A percentile compares a stretch with the other conserved stretches of the same genome.
phyloP scores from a whole-genome alignment of 2,888 invertebrate genomes.

The Rotaria macrura region DNA sequence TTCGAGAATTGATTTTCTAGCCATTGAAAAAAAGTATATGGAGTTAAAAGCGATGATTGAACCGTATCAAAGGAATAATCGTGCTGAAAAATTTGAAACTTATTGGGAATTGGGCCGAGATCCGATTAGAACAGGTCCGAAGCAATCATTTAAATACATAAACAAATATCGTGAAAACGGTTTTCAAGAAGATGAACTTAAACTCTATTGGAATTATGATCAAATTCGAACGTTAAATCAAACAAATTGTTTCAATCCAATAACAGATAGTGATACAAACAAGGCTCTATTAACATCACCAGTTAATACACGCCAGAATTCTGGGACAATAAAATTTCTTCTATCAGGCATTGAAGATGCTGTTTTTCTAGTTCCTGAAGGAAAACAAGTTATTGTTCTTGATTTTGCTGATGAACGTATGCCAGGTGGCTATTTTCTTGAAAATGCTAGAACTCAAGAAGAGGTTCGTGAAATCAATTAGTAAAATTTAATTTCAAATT shows the following conservation, averaged over 20 bases:
- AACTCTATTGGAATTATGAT: neutral
- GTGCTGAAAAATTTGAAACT: neutral
- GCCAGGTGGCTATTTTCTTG: conserved; percentile 3
- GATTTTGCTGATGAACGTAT: conserved; percentile 19
- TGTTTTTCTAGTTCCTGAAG: neutral
- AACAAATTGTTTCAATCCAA: neutral
- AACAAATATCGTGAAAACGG: neutral
- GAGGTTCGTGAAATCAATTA: neutral
- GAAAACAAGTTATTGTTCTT: neutral
- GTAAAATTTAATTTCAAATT: no score
- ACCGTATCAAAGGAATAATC: neutral
- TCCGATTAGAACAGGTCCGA: neutral
- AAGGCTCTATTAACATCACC: neutral
- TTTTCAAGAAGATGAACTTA: neutral
- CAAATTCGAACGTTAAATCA: neutral
- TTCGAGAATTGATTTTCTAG: neutral
- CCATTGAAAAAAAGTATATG: neutral
- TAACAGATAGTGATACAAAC: neutral
- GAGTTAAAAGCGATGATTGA: neutral
- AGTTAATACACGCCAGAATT: neutral
- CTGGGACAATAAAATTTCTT: neutral
- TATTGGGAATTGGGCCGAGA: neutral
- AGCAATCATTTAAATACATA: neutral
- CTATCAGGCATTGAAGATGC: neutral
- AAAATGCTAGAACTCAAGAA: neutral